Percentiles rank a stretch among this genome's conserved stretches.
Conservation (phyloP, 2,888 invertebrate genomes). For the Pandemis heparana region DNA sequence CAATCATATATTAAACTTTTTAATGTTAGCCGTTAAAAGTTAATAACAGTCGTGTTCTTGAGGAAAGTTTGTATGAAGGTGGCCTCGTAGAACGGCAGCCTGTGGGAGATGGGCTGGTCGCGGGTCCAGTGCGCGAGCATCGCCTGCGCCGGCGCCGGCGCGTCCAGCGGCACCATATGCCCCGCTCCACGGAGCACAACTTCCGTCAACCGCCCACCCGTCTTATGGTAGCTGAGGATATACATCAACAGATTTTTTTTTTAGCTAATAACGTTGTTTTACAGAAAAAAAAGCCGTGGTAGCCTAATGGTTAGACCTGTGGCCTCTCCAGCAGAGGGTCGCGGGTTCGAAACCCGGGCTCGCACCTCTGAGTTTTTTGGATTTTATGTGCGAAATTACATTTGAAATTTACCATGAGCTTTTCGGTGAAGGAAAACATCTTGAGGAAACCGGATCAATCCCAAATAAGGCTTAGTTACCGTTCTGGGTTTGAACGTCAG, state of each 20-base stretch:
- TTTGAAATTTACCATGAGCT: too few relatives aligned
- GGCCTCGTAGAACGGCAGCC: constrained; percentile 43
- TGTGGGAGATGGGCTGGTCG: constrained; percentile 50
- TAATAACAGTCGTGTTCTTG: constrained; percentile 45
- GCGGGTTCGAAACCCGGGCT: too few relatives aligned
- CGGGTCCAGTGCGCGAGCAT: constrained; percentile 85
- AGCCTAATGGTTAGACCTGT: too few relatives aligned
- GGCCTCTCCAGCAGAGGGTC: too few relatives aligned
- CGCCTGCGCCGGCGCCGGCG: constrained; percentile 81
- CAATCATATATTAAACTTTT: background rate
- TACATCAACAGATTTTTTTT: background rate
- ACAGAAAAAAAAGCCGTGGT: too few relatives aligned
- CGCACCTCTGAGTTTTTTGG: too few relatives aligned
- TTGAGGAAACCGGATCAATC: too few relatives aligned
- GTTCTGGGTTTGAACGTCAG: too few relatives aligned
- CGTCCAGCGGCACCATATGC: constrained; percentile 87
- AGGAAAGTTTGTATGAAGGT: constrained; percentile 50
- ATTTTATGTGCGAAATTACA: too few relatives aligned
- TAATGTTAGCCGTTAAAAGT: constrained; percentile 37
- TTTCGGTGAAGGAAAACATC: too few relatives aligned
- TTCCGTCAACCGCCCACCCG: constrained; percentile 83
- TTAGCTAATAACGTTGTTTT: too few relatives aligned
- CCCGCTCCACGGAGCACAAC: constrained; percentile 87
- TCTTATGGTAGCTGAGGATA: constrained; percentile 80
- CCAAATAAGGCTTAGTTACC: too few relatives aligned